Conservation (phyloP, 2,113 vertebrate genomes). For the Psilopogon haemacephalus region DNA sequence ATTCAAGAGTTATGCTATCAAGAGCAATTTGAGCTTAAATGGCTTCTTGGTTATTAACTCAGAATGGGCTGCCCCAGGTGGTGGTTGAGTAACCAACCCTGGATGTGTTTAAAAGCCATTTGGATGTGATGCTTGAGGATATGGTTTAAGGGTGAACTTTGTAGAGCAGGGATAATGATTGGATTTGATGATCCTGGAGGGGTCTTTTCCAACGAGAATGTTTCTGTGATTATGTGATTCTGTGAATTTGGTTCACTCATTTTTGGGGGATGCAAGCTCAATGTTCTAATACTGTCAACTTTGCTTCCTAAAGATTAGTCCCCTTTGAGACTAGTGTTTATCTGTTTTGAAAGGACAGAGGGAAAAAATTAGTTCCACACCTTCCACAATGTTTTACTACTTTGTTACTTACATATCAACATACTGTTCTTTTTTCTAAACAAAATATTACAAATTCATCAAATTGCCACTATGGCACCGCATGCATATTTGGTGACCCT, state of each 20-base stretch:
- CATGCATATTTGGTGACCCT: neutral
- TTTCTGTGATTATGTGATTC: too few relatives aligned
- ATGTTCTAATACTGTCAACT: neutral
- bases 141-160: too few relatives aligned
- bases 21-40: neutral
- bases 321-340: neutral
- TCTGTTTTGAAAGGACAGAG: neutral
- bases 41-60: neutral
- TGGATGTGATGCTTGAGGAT: too few relatives aligned
- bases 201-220: too few relatives aligned
- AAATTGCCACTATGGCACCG: neutral
- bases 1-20: neutral
- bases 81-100: too few relatives aligned
- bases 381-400: neutral
- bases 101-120: too few relatives aligned
- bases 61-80: too few relatives aligned
- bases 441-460: neutral
- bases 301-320: neutral
- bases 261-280: accelerated
- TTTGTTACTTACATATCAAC: neutral
- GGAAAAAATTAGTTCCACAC: neutral
- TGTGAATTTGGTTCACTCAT: neutral
- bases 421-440: neutral
- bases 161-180: too few relatives aligned
- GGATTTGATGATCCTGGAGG: too few relatives aligned